phyloP scores from a whole-genome alignment of 1,140 invertebrate species.

The Sycobia sp. region DNA sequence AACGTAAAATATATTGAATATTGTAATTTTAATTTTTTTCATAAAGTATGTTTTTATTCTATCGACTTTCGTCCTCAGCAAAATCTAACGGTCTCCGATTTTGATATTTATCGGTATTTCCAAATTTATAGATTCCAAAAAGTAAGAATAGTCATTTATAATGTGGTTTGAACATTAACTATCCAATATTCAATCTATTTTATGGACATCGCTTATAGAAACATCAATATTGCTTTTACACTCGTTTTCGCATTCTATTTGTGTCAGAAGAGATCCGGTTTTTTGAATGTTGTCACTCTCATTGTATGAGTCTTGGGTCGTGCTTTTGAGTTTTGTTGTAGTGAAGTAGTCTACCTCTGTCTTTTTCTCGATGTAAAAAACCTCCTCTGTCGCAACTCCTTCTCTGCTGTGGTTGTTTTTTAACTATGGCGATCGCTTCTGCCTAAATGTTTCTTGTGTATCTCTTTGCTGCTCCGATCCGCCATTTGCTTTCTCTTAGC shows the following conservation, averaged over 20 bases:
- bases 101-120: slow-evolving; percentile 37
- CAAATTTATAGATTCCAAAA: slow-evolving; percentile 29
- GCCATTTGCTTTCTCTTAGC: neutral
- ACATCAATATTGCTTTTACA: slow-evolving; percentile 1
- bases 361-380: slow-evolving; percentile 9
- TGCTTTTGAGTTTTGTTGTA: neutral
- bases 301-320: slow-evolving; percentile 7
- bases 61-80: slow-evolving; percentile 37
- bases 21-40: too few relatives aligned
- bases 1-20: neutral
- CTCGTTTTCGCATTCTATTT: slow-evolving; percentile 25
- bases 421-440: slow-evolving; percentile 11
- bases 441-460: too few relatives aligned
- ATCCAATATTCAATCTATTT: slow-evolving; percentile 39
- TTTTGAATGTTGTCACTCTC: neutral
- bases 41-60: slow-evolving; percentile 30
- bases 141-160: slow-evolving; percentile 35
- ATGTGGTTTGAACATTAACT: slow-evolving; percentile 39
- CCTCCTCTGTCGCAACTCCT: neutral
- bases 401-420: slow-evolving; percentile 17
- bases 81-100: slow-evolving; percentile 37
- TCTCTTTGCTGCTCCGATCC: slow-evolving; percentile 14
- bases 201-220: slow-evolving; percentile 27
- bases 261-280: slow-evolving; percentile 19
- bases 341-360: slow-evolving; percentile 20